These are phyloP conservation scores for Muricea muricata DNA, from an alignment of 92 coral and sea anemone genomes.

Conservation along the genomic window DNA sequence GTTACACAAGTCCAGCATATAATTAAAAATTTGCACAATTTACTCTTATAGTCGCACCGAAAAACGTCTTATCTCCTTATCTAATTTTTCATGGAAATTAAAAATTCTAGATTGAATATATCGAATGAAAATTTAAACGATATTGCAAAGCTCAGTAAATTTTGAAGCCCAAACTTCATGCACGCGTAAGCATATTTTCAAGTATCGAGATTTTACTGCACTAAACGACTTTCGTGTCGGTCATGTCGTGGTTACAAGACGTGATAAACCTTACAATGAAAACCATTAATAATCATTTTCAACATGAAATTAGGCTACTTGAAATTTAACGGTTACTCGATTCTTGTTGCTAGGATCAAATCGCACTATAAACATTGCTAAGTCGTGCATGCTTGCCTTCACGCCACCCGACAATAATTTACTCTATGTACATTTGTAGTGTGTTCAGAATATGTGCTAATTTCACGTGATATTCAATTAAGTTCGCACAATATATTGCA, in stretches of 20 bases:
- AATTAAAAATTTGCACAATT: not conserved
- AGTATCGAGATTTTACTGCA: not conserved
- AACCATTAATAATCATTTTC: not conserved
- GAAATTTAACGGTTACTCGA: conserved; percentile 35
- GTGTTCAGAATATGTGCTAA: conserved; percentile 22
- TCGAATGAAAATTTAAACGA: not conserved
- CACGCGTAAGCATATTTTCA: not conserved
- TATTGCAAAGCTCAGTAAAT: not conserved
- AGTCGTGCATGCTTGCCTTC: not conserved
- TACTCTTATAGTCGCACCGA: not conserved
- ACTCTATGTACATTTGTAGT: not conserved
- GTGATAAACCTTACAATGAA: not conserved
- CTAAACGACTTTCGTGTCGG: not conserved
- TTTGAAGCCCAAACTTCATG: not conserved
- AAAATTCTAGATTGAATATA: conserved; percentile 12
- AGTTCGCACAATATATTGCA: not conserved
- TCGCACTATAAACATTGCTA: conserved; percentile 27
- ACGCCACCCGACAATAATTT: not conserved
- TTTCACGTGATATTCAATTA: not conserved
- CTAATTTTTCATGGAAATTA: conserved; percentile 28
- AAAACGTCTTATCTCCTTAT: not conserved
- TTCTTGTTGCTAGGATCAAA: conserved; percentile 45
- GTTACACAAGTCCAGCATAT: not conserved
- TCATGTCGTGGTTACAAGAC: not conserved
- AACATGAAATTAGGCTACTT: conserved; percentile 6